Evolutionary conservation across 2,113 vertebrate genomes (phyloP).

Genomic region (Blennius ocellaris): DNA sequence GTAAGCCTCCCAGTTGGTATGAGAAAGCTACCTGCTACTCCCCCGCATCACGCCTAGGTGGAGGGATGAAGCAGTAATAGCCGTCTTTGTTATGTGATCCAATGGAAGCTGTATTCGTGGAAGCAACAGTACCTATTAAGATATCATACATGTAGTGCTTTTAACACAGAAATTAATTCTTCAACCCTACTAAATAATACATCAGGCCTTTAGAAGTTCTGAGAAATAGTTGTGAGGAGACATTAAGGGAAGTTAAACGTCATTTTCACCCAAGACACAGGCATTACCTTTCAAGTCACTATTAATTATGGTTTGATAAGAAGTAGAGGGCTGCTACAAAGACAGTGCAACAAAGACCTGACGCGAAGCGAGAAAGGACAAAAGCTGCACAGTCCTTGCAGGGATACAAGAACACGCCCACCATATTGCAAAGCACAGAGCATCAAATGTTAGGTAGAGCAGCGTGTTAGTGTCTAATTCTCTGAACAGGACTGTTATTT

Average conservation of each 20-base stretch:
- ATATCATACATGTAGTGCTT: constrained; percentile 38
- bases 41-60: constrained; percentile 15
- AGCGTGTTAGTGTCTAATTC: no score
- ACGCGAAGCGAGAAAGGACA: not conserved
- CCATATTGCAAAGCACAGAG: no score
- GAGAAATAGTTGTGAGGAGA: constrained; percentile 7
- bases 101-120: constrained; percentile 15
- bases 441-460: no score
- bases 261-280: constrained; percentile 4
- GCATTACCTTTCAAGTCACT: not conserved
- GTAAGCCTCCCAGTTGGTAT: constrained; percentile 52
- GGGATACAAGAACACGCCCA: no score
- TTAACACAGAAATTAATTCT: constrained; percentile 23
- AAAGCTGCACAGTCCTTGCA: no score
- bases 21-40: constrained; percentile 38
- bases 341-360: not conserved
- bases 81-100: constrained; percentile 51
- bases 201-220: not conserved
- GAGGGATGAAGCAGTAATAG: constrained; percentile 58
- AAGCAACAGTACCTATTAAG: constrained; percentile 34
- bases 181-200: not conserved
- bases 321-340: not conserved
- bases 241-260: not conserved
- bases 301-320: constrained; percentile 1
- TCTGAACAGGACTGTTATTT: no score